Conservation (phyloP, 2,888 invertebrate species). For the Marronus borbonicus region DNA sequence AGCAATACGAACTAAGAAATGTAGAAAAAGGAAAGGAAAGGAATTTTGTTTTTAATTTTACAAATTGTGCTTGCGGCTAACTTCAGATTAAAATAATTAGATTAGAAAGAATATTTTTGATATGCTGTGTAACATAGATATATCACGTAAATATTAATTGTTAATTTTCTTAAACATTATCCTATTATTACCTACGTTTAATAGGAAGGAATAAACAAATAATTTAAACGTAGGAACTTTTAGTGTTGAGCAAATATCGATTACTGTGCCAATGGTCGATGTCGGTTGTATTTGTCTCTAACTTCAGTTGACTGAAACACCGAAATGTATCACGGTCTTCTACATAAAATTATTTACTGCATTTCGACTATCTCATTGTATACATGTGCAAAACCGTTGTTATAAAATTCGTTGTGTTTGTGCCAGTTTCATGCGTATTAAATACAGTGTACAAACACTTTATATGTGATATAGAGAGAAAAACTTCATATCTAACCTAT, state of each 20-base stretch:
- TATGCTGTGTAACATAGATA: neutral
- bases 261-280: neutral
- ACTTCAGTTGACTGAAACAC: conserved; percentile 23
- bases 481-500: conserved; percentile 50
- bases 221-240: neutral
- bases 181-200: neutral
- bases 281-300: neutral
- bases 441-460: neutral
- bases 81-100: neutral
- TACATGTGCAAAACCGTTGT: neutral
- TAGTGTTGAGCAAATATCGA: neutral
- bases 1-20: neutral
- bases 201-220: neutral
- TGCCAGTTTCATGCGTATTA: conserved; percentile 1
- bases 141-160: neutral
- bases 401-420: conserved; percentile 9
- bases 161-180: neutral
- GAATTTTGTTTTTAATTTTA: neutral
- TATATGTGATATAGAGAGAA: conserved; percentile 38
- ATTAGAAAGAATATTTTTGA: neutral
- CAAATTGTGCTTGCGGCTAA: neutral
- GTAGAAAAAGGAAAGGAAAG: conserved; percentile 10
- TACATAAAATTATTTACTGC: neutral
- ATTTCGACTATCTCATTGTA: neutral
- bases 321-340: conserved; percentile 5